phyloP scores from a whole-genome alignment of 2,888 invertebrate genomes.

The Drosophila flavopinicola region DNA sequence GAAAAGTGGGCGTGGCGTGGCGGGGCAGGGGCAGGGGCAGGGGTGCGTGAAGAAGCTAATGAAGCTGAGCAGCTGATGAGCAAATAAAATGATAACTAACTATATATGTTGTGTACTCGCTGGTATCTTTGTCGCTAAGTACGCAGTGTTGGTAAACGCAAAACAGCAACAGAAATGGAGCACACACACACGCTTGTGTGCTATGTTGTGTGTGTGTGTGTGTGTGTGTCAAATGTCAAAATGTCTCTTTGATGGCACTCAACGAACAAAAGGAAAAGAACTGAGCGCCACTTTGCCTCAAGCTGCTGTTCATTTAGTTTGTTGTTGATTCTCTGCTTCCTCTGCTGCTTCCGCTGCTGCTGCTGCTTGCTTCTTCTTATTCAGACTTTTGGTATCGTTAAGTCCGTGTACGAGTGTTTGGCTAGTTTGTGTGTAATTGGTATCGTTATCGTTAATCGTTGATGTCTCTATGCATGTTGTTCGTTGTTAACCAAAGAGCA shows the following conservation, averaged over 20 bases:
- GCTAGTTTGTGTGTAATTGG: conserved; percentile 24
- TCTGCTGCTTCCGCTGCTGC: neutral
- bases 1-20: neutral
- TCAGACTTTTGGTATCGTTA: conserved; percentile 3
- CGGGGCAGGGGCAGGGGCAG: neutral
- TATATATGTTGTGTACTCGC: conserved; percentile 28
- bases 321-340: neutral
- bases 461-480: conserved; percentile 9
- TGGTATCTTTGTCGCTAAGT: conserved; percentile 11
- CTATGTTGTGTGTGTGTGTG: neutral
- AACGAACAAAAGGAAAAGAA: conserved; percentile 43
- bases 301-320: conserved; percentile 48
- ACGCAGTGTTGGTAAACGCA: conserved; percentile 44
- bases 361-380: neutral
- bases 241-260: conserved; percentile 59
- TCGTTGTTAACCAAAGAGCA: conserved; percentile 36
- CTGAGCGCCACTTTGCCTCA: conserved; percentile 43
- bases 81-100: conserved; percentile 62
- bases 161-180: conserved; percentile 27
- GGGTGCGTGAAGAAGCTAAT: conserved; percentile 40
- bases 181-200: conserved; percentile 17
- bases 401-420: conserved; percentile 11
- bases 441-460: conserved; percentile 32
- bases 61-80: conserved; percentile 59
- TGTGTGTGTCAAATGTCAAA: conserved; percentile 47